phyloP scores from a whole-genome alignment of 2,113 vertebrate genomes.

The Protobothrops mucrosquamatus region DNA sequence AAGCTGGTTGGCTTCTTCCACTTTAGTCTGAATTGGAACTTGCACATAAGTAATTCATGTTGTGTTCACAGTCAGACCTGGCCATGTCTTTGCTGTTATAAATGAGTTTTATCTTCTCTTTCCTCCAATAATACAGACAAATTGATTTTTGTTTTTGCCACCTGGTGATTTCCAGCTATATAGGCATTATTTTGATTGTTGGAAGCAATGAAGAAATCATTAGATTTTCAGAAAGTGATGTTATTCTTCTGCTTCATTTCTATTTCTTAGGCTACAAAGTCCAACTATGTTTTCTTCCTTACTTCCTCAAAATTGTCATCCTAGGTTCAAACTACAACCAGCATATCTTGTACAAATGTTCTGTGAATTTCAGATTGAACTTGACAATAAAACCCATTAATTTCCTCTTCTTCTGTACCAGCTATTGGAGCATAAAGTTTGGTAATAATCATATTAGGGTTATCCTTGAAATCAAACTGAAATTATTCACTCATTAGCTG shows the following conservation, averaged over 20 bases:
- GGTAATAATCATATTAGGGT: not conserved
- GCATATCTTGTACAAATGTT: not conserved
- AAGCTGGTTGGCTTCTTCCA: not conserved
- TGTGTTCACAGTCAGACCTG: not conserved
- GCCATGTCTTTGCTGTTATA: not conserved
- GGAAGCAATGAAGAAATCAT: not conserved
- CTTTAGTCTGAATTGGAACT: not conserved
- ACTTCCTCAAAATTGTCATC: not conserved
- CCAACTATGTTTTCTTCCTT: not conserved
- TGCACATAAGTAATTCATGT: not conserved
- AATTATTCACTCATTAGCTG: not conserved
- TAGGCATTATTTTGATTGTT: not conserved
- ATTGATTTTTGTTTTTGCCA: not conserved
- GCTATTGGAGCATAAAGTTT: not conserved
- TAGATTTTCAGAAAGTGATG: not conserved
- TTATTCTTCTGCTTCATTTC: not conserved
- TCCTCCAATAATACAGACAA: not conserved
- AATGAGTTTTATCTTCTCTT: not conserved
- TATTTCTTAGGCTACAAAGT: not conserved
- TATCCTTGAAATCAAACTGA: not conserved
- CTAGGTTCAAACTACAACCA: not conserved
- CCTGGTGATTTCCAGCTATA: not conserved
- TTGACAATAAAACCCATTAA: not conserved
- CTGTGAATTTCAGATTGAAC: not conserved
- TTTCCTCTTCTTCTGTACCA: not conserved